A percentile compares a stretch with the other conserved stretches of the same genome.
Conservation (phyloP, 2,797 vertebrate genomes). For the Limnodromus scolopaceus region DNA sequence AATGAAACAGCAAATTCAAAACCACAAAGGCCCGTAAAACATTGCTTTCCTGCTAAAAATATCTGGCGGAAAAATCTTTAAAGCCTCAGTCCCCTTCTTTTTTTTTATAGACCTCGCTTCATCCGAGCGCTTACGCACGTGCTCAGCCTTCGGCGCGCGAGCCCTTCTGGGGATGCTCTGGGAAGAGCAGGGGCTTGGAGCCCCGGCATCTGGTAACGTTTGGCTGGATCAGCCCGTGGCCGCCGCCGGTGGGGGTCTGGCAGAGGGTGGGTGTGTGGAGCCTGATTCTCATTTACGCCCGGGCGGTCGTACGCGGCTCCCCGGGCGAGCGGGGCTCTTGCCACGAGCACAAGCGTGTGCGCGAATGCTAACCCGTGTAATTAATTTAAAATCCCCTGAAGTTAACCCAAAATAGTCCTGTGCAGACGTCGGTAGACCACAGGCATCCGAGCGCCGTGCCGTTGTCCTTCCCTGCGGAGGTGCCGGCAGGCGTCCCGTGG, state of each 20-base stretch:
- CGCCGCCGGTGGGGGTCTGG: not conserved
- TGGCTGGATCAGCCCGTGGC: not conserved
- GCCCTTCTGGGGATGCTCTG: rapidly evolving
- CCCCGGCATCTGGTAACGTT: not conserved
- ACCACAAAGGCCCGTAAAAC: not conserved
- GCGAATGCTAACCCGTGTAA: rapidly evolving
- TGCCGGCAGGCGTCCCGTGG: rapidly evolving
- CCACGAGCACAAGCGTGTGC: not conserved
- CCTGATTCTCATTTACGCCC: not conserved
- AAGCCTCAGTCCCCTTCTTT: not conserved
- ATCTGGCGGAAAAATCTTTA: not conserved
- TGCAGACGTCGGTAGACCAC: rapidly evolving
- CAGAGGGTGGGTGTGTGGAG: not conserved
- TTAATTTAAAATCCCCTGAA: not conserved
- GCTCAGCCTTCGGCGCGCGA: not conserved
- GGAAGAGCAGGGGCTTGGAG: not conserved
- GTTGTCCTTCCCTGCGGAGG: not conserved
- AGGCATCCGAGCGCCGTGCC: not conserved
- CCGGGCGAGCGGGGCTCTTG: not conserved
- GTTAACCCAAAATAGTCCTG: not conserved
- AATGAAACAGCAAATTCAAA: conserved; percentile 34
- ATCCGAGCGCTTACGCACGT: not conserved
- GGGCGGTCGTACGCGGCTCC: not conserved
- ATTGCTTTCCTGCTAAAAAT: conserved; percentile 17
- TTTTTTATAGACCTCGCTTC: not conserved